These are phyloP conservation scores for Polietes domitor DNA, from an alignment of 2,888 invertebrate genomes.

Conservation along the genomic window DNA sequence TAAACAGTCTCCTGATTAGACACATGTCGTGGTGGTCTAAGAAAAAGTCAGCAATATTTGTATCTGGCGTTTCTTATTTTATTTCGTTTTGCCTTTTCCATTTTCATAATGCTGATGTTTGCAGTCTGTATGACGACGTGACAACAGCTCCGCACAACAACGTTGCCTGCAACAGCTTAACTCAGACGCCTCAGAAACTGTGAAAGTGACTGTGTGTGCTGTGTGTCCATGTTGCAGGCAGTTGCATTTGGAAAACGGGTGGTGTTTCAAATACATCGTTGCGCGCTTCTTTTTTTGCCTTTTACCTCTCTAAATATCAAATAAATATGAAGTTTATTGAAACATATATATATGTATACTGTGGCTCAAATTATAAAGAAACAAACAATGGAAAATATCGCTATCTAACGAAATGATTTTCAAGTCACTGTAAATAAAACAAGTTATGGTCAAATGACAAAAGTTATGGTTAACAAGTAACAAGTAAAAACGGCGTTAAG, in stretches of 20 bases:
- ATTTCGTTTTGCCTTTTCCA: constrained; percentile 6
- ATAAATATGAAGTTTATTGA: no score
- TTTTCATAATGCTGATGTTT: constrained; percentile 58
- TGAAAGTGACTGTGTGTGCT: not conserved
- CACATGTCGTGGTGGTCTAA: constrained; percentile 51
- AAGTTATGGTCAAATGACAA: no score
- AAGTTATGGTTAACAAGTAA: no score
- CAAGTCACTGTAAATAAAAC: no score
- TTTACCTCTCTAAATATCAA: constrained; percentile 46
- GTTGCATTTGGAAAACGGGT: constrained; percentile 11
- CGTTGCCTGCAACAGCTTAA: constrained; percentile 27
- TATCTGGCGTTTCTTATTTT: constrained; percentile 29
- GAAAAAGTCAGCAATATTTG: constrained; percentile 59
- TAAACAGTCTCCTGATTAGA: not conserved
- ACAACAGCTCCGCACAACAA: constrained; percentile 58
- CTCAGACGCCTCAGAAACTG: not conserved
- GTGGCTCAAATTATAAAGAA: no score
- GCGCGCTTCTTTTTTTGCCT: constrained; percentile 10
- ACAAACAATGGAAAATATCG: no score
- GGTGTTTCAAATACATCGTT: constrained; percentile 35
- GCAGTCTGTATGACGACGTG: constrained; percentile 66
- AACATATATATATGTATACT: no score
- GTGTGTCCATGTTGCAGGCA: not conserved
- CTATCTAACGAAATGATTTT: no score
- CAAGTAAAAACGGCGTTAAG: no score